Conservation (phyloP, 1,140 invertebrate species). For the Caenorhabditis briggsae region DNA sequence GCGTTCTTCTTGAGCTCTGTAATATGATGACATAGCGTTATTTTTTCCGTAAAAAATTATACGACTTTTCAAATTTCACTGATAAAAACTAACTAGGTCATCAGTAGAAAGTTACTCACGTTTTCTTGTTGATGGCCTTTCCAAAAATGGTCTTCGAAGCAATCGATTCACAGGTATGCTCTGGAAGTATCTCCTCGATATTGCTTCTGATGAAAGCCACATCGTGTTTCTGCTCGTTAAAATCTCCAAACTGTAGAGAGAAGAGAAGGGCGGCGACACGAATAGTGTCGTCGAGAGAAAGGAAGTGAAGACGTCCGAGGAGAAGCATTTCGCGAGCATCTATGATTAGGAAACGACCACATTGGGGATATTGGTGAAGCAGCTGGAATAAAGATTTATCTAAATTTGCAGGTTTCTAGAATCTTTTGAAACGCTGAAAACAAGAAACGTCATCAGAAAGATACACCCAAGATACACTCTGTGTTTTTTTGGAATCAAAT, state of each 20-base stretch:
- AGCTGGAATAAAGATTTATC: not conserved
- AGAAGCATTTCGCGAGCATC: slow-evolving; percentile 48
- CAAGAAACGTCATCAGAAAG: too few relatives aligned
- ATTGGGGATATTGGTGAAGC: not conserved
- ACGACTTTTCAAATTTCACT: too few relatives aligned
- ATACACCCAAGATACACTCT: too few relatives aligned
- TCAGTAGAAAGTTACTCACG: not conserved
- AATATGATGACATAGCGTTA: too few relatives aligned
- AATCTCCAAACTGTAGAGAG: not conserved
- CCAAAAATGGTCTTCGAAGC: slow-evolving; percentile 14
- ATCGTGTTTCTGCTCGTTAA: not conserved
- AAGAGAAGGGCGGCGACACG: slow-evolving; percentile 21
- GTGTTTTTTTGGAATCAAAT: too few relatives aligned
- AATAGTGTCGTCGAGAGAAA: slow-evolving; percentile 23
- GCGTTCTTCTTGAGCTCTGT: slow-evolving; percentile 22
- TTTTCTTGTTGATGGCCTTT: slow-evolving; percentile 42
- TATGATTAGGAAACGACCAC: not conserved
- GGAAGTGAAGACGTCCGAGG: slow-evolving; percentile 20
- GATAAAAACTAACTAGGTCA: too few relatives aligned
- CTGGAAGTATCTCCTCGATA: slow-evolving; percentile 12
- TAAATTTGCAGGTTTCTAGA: too few relatives aligned
- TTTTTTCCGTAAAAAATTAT: too few relatives aligned
- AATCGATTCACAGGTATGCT: slow-evolving; percentile 22
- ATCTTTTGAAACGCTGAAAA: too few relatives aligned
- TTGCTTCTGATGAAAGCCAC: slow-evolving; percentile 25